Evolutionary conservation across 2,113 vertebrate species (phyloP).

Genomic region (Callocephalon fimbriatum): DNA sequence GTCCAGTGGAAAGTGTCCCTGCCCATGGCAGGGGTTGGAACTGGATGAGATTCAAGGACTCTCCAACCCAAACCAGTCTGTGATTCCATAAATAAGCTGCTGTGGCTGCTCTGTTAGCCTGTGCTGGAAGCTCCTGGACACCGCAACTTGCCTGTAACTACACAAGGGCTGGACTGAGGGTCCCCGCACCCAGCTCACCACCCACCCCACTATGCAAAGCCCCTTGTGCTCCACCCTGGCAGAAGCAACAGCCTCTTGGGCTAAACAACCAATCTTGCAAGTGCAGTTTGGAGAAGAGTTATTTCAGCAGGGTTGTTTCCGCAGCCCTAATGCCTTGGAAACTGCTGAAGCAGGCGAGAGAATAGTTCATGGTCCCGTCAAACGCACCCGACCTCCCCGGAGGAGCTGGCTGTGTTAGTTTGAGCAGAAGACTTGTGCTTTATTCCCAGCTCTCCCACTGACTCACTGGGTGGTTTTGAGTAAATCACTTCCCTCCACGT

Average conservation of each 20-base stretch:
- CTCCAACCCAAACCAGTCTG: neutral
- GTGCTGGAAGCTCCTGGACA: neutral
- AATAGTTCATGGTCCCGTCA: neutral
- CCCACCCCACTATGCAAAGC: rapidly evolving
- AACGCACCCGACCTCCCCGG: neutral
- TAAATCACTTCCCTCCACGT: neutral
- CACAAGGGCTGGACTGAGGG: neutral
- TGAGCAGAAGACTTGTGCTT: constrained; percentile 27
- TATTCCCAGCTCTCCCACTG: constrained; percentile 10
- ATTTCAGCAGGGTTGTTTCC: neutral
- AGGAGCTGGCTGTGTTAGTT: neutral
- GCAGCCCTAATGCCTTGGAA: neutral
- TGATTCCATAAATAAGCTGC: neutral
- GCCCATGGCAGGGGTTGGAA: neutral
- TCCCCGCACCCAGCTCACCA: rapidly evolving
- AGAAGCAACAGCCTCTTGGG: neutral
- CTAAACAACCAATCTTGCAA: neutral
- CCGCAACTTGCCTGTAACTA: rapidly evolving
- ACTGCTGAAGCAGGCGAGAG: neutral
- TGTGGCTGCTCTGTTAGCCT: neutral
- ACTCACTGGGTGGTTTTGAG: neutral
- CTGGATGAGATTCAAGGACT: neutral
- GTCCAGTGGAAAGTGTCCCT: neutral
- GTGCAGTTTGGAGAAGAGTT: neutral
- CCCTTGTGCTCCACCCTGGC: neutral